Conservation (phyloP, 2,113 vertebrate genomes). For the Axis porcinus region DNA sequence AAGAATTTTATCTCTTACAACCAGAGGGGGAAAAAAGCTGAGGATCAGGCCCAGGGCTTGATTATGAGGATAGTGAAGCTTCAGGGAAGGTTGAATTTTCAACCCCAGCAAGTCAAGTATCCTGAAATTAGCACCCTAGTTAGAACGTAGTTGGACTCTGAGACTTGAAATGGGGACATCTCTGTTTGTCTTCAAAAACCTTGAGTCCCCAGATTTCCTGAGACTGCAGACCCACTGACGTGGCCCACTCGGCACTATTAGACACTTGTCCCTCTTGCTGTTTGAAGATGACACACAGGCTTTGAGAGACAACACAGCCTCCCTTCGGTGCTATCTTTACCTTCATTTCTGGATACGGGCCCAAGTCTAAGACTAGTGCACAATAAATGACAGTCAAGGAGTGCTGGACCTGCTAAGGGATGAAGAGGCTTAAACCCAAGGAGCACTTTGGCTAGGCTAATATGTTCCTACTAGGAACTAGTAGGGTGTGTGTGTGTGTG, state of each 20-base stretch:
- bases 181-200: background rate
- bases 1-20: background rate
- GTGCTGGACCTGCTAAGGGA: background rate
- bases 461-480: background rate
- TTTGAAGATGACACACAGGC: background rate
- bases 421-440: background rate
- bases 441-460: background rate
- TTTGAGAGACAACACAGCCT: background rate
- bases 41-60: background rate
- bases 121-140: background rate
- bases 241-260: background rate
- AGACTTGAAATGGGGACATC: background rate
- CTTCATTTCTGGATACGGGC: background rate
- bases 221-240: background rate
- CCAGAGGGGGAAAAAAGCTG: background rate
- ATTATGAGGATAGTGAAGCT: background rate
- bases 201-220: background rate
- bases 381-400: background rate
- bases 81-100: background rate
- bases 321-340: background rate
- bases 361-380: background rate
- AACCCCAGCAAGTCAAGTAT: background rate
- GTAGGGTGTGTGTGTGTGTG: background rate
- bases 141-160: background rate
- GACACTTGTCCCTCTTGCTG: background rate